Conservation (phyloP, 2,113 vertebrate species). For the Danionella cerebrum region DNA sequence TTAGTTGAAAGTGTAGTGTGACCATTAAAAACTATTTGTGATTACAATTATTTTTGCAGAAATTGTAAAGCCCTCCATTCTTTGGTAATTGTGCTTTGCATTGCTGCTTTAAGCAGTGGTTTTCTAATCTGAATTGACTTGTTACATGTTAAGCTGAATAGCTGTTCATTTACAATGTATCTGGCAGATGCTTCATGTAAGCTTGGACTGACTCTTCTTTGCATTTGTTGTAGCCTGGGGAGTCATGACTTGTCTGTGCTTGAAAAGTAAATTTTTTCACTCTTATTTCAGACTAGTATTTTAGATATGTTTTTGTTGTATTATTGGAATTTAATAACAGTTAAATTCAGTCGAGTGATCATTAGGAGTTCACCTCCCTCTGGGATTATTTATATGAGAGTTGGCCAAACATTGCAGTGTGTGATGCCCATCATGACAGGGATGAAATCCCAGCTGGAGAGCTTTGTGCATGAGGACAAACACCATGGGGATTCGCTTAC, state of each 20-base stretch:
- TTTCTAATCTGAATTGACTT: too few relatives aligned
- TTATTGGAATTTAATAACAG: neutral
- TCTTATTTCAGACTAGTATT: too few relatives aligned
- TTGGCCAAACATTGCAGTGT: slow-evolving; percentile 60
- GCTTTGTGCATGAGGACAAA: neutral
- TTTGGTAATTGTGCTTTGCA: too few relatives aligned
- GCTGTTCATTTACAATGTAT: neutral
- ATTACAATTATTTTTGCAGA: too few relatives aligned
- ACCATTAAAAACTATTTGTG: too few relatives aligned
- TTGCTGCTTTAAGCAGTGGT: too few relatives aligned
- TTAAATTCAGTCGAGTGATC: neutral
- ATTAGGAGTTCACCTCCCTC: slow-evolving; percentile 45
- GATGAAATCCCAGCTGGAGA: slow-evolving; percentile 4
- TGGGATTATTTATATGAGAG: slow-evolving; percentile 63
- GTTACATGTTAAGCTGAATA: too few relatives aligned
- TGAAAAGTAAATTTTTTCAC: too few relatives aligned
- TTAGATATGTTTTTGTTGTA: neutral
- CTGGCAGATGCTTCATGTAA: neutral
- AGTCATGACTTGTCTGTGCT: neutral
- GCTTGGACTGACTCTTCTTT: too few relatives aligned
- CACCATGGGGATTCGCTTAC: neutral
- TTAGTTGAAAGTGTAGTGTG: too few relatives aligned
- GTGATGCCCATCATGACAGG: slow-evolving; percentile 39
- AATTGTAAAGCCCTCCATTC: too few relatives aligned
- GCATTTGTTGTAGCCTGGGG: neutral